Base-by-base conservation (phyloP, 1,140 invertebrate genomes). In the Chrysoperla carnea region DNA sequence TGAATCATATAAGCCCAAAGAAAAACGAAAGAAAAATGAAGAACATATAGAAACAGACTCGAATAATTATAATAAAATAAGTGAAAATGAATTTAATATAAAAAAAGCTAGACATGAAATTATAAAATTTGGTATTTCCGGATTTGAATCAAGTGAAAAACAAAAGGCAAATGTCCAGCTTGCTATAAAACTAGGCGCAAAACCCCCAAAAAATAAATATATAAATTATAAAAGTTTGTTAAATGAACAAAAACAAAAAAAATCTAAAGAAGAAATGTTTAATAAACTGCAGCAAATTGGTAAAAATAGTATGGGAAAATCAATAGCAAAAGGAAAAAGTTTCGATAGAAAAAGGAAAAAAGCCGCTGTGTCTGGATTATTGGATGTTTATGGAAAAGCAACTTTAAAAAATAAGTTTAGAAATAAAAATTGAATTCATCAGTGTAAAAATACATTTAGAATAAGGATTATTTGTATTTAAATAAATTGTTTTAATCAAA, bases 101-200 rank as follows among this genome's bases (percentile, higher is more conserved):
- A 73, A 74, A 37, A 65, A 55, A 42, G 59, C 66, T 0, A 64
- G 70, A 41, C 63, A 70, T 51, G 76, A 81, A 48, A 60, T 81
- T 6, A 63, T 78, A 29, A 76, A 74, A 46, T 76, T 79, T 53
- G 75, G 70, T 37, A 73, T 73, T 47, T 66, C 68, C 38, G 74
- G 74, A 37, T 66, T 76, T 9, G 57, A 68, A n/a, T 58, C 64
- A n/a, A 52, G 58, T 29, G 67, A 70, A 43, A 70, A 73, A 46
- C 57, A 63, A 36, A 58, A 71, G 58, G 71, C 72, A 40, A 71
- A 75, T 55, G 59, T 72, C 15, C 68, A 66, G 14, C 58, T 76
- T 13, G 64, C 72, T 8, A 61, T 79, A 17, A 72, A 67, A 47
- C 61, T 79, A 44, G 67, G 75, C 17, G 76, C 75, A 7, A 74